Conservation (phyloP, 2,888 invertebrate genomes). For the Chrysodeixis includens region DNA sequence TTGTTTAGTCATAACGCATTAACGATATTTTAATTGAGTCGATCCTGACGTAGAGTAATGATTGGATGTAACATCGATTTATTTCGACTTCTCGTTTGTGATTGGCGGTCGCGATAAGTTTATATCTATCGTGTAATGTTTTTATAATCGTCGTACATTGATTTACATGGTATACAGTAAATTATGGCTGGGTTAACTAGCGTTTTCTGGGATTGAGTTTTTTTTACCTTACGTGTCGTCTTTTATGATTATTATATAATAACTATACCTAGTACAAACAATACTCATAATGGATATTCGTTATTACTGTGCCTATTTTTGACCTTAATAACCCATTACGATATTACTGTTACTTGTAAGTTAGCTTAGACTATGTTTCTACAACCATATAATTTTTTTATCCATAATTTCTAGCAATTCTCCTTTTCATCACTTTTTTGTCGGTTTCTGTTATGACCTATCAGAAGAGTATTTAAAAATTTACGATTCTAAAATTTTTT, state of each 20-base stretch:
- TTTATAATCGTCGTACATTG: slow-evolving; percentile 81
- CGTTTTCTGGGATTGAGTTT: slow-evolving; percentile 26
- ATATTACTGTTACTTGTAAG: too few relatives aligned
- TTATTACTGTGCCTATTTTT: neutral
- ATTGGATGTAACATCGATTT: slow-evolving; percentile 89
- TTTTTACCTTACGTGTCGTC: slow-evolving; percentile 30
- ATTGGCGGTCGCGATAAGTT: slow-evolving; percentile 88
- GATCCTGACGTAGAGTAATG: slow-evolving; percentile 89
- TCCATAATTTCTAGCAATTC: neutral
- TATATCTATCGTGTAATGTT: slow-evolving; percentile 86
- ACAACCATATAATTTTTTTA: too few relatives aligned
- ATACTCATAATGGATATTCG: slow-evolving; percentile 3
- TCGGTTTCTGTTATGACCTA: neutral
- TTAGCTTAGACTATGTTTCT: too few relatives aligned
- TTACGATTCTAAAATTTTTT: neutral
- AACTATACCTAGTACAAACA: slow-evolving; percentile 15
- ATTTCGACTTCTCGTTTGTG: slow-evolving; percentile 88
- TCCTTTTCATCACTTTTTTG: neutral
- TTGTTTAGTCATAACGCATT: slow-evolving; percentile 75
- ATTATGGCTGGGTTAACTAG: slow-evolving; percentile 48
- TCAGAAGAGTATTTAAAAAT: neutral
- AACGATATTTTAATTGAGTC: slow-evolving; percentile 90
- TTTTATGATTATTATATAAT: slow-evolving; percentile 28
- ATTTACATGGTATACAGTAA: slow-evolving; percentile 70
- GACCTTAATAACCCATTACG: neutral